Evolutionary conservation across 1,140 invertebrate species (phyloP), one percentile per base, ranked within the genome.

Genomic region (Belonocnema kinseyi): DNA sequence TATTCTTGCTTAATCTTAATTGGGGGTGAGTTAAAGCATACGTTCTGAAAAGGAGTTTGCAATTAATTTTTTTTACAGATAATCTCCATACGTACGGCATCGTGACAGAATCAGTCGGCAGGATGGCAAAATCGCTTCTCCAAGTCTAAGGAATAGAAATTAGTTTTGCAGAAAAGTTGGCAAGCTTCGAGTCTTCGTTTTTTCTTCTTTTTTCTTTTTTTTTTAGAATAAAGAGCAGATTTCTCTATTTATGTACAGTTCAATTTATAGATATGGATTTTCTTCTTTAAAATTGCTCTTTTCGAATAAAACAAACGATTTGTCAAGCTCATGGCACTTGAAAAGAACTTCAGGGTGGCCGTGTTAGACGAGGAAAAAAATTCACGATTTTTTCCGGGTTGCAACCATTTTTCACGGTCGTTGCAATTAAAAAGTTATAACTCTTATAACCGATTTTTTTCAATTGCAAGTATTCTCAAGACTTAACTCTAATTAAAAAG

Each of bases 241-340:
- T 46, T 46, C 7, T 46, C 7, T 46, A 46, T 46, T 46, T 46
- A 46, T 46, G 6, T 75, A 74, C 33, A 74, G 58, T 58, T n/a
- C 3, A 51, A 51, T 19, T 72, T 72, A 50, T 73, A 70, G 71
- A 75, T 76, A 76, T 76, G 75, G 53, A 14, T 40, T 70, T 70
- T 40, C 26, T 17, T 53, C 72, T 76, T 53, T 71, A 72, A 53
- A 58, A 56, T 77, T 53, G 72, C 40, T 66, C 33, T 33, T 40
- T 40, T 40, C 13, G n/a, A 66, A 56, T 56, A 19, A 56, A 66
- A 66, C 40, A 66, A 26, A 66, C 40, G n/a, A 40, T 66, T 40
- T 66, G 61, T 66, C 61, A 40, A 66, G 13, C 61, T 10, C 61
- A 33, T 7, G 58, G 21, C 33, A 61, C 33, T 61, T 21, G 33